These are phyloP conservation scores for Eurypyga helias DNA, from an alignment of 2,113 vertebrate species.

Conservation along the genomic window DNA sequence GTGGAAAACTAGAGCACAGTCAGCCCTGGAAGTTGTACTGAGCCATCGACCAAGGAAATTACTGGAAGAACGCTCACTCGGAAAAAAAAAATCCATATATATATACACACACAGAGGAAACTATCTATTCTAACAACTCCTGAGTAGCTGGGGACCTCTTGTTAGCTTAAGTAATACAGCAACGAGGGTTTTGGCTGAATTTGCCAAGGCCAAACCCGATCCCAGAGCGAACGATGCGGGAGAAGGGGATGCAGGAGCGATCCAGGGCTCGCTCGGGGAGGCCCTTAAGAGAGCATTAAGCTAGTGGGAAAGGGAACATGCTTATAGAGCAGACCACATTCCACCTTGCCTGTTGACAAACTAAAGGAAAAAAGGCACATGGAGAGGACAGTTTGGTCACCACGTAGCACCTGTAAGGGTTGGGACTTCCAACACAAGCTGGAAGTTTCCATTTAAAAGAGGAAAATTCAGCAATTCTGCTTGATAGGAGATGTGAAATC, in stretches of 20 bases:
- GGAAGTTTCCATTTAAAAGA: neutral
- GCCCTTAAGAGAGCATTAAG: neutral
- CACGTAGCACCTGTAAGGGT: accelerated
- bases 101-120: neutral
- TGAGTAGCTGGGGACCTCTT: neutral
- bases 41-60: neutral
- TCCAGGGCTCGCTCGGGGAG: neutral
- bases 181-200: neutral
- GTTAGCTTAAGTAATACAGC: neutral
- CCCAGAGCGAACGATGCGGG: neutral
- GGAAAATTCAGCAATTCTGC: neutral
- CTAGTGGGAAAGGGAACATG: accelerated
- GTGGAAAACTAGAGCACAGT: neutral
- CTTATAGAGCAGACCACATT: neutral
- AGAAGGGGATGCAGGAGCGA: neutral
- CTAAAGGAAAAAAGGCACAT: accelerated
- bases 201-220: neutral
- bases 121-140: neutral
- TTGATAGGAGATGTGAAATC: neutral
- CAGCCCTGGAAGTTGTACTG: neutral
- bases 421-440: neutral
- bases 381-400: neutral
- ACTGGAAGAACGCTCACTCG: neutral
- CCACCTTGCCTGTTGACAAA: neutral
- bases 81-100: neutral